These are phyloP conservation scores for Oncorhynchus tshawytscha DNA, from an alignment of 2,113 vertebrate genomes.

Conservation along the genomic window DNA sequence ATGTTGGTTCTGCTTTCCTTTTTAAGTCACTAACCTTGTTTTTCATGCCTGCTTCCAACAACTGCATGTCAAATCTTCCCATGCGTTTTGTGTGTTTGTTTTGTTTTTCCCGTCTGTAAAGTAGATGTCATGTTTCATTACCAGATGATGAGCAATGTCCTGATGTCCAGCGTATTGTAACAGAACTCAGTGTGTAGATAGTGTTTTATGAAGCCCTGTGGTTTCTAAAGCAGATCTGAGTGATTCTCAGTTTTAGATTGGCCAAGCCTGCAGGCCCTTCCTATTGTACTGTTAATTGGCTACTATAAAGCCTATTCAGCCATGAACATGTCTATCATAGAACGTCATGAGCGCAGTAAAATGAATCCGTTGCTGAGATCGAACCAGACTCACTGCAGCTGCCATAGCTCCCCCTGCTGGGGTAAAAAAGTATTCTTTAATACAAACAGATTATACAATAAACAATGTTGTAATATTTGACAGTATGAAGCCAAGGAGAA, in stretches of 20 bases:
- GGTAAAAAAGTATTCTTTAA: background rate
- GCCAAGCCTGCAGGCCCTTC: background rate
- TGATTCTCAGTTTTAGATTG: background rate
- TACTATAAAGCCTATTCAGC: background rate
- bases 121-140: background rate
- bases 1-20: background rate
- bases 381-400: background rate
- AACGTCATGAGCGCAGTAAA: background rate
- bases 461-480: background rate
- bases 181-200: background rate
- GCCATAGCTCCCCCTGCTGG: background rate
- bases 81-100: background rate
- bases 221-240: background rate
- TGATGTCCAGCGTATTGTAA: background rate
- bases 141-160: background rate
- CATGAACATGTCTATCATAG: background rate
- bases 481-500: background rate
- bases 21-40: background rate
- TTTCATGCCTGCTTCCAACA: background rate
- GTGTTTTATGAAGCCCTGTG: background rate
- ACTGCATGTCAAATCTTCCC: background rate
- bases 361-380: background rate
- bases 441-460: background rate
- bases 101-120: background rate
- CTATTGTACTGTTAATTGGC: background rate